phyloP scores from a whole-genome alignment of 2,113 vertebrate genomes.

The Lamprologus callipterus region DNA sequence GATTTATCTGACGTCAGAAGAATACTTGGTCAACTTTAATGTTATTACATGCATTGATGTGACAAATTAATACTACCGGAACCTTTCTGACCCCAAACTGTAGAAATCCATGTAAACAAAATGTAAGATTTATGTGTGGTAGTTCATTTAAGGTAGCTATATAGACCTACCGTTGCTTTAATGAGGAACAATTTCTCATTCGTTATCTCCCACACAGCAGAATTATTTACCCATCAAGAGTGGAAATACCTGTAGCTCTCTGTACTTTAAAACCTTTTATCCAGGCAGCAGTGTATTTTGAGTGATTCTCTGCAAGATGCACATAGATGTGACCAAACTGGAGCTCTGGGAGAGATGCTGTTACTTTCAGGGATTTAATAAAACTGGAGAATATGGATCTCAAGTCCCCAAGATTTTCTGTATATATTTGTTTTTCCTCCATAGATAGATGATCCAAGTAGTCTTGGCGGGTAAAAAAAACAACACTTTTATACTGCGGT shows the following conservation, averaged over 20 bases:
- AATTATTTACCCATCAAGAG: background rate
- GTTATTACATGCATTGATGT: background rate
- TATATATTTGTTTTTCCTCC: background rate
- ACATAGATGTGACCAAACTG: background rate
- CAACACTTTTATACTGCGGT: background rate
- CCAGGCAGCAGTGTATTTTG: background rate
- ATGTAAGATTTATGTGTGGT: background rate
- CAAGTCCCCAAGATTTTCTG: background rate
- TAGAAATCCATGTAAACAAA: background rate
- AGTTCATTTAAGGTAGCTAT: background rate
- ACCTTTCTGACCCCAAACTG: background rate
- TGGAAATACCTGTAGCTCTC: background rate
- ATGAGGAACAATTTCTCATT: background rate
- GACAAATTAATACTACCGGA: background rate
- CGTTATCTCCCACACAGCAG: background rate
- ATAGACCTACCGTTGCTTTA: background rate
- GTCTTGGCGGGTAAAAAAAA: background rate
- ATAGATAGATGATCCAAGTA: background rate
- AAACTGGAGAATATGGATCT: background rate
- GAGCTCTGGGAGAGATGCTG: background rate
- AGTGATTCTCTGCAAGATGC: background rate
- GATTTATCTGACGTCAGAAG: background rate
- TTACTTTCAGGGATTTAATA: background rate
- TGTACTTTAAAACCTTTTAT: background rate
- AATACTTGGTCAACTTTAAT: background rate